Percentiles rank a stretch among this genome's conserved stretches.
These are phyloP conservation scores for Acipenser ruthenus DNA, from an alignment of 2,797 vertebrate species.

Conservation along the genomic window DNA sequence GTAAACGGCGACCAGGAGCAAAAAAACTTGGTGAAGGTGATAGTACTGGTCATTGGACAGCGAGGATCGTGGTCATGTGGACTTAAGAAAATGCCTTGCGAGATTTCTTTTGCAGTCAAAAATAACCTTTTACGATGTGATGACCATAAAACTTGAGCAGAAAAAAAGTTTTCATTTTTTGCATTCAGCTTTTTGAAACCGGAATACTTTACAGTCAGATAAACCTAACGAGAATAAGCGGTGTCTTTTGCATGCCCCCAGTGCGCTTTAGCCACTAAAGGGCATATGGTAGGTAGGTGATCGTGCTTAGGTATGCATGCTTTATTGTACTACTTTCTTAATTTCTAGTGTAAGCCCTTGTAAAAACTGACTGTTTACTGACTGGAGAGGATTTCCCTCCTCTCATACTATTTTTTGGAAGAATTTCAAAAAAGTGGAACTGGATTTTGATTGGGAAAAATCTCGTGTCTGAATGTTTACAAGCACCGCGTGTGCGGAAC, in stretches of 20 bases:
- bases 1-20: conserved; percentile 29
- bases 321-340: conserved; percentile 39
- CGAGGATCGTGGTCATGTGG: conserved; percentile 59
- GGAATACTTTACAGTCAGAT: conserved; percentile 24
- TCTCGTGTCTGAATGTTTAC: conserved; percentile 90
- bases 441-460: conserved; percentile 84
- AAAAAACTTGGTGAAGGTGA: conserved; percentile 36
- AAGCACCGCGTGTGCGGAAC: conserved; percentile 76
- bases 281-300: conserved; percentile 39
- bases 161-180: conserved; percentile 45
- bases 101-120: conserved; percentile 26
- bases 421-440: conserved; percentile 84
- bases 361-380: conserved; percentile 27
- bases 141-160: conserved; percentile 19
- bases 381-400: conserved; percentile 56
- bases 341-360: conserved; percentile 37
- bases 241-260: conserved; percentile 41
- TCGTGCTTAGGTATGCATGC: conserved; percentile 41
- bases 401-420: conserved; percentile 77
- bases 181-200: conserved; percentile 18
- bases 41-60: conserved; percentile 53
- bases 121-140: conserved; percentile 38
- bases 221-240: conserved; percentile 37
- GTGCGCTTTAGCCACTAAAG: conserved; percentile 43
- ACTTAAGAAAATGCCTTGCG: conserved; percentile 51